Evolutionary conservation across 1,140 invertebrate species (phyloP).

Genomic region (Contarinia nasturtii): DNA sequence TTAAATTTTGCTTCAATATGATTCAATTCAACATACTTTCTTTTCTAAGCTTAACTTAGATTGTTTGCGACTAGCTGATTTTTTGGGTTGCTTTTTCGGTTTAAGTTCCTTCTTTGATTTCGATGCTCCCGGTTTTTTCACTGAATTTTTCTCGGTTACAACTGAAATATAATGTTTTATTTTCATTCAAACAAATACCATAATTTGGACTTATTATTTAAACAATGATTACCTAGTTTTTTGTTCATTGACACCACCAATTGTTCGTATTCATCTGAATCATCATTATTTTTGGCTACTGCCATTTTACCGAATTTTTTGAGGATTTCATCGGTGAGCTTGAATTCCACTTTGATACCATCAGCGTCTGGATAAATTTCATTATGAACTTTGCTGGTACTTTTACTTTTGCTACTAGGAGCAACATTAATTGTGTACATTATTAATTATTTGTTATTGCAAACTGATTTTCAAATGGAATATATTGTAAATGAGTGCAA

Average conservation of each 20-base stretch:
- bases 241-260: conserved; percentile 40
- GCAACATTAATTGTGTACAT: too few relatives aligned
- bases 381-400: conserved; percentile 7
- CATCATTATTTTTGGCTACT: conserved; percentile 8
- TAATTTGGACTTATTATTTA: too few relatives aligned
- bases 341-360: conserved; percentile 16
- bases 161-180: too few relatives aligned
- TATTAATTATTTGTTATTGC: too few relatives aligned
- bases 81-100: conserved; percentile 28
- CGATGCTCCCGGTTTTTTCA: conserved; percentile 23
- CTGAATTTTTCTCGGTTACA: conserved; percentile 16
- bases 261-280: conserved; percentile 32
- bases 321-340: conserved; percentile 20
- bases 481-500: too few relatives aligned
- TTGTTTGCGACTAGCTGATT: conserved; percentile 34
- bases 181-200: too few relatives aligned
- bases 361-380: conserved; percentile 15
- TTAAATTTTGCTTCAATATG: too few relatives aligned
- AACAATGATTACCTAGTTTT: conserved; percentile 28
- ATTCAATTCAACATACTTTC: conserved; percentile 27
- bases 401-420: conserved; percentile 5
- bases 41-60: conserved; percentile 29
- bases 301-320: conserved; percentile 29
- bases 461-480: too few relatives aligned
- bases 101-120: conserved; percentile 30